Evolutionary conservation across 2,888 invertebrate genomes (phyloP).

Genomic region (Noctua janthe): DNA sequence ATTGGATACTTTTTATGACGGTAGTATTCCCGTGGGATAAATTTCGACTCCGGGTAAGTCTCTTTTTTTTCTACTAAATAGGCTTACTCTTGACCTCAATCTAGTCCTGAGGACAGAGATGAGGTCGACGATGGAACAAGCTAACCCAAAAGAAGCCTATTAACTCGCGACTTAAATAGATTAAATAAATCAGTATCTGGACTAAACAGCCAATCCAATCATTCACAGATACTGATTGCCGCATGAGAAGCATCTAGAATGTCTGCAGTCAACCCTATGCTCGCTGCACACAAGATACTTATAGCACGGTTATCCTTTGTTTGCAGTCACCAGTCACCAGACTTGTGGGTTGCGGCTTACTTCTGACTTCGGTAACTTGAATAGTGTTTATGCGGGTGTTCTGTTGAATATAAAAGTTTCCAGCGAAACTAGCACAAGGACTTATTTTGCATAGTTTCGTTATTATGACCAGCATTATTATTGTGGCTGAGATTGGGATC

Average conservation of each 20-base stretch:
- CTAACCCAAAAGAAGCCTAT: too few relatives aligned
- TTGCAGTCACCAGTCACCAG: constrained; percentile 44
- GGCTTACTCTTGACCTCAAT: too few relatives aligned
- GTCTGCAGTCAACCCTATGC: constrained; percentile 39
- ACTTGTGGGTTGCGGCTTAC: constrained; percentile 47
- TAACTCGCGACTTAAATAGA: too few relatives aligned
- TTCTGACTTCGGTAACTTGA: constrained; percentile 35
- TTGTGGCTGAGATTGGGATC: constrained; percentile 46
- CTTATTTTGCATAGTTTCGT: constrained; percentile 48
- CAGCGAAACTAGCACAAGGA: constrained; percentile 55
- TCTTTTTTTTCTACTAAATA: too few relatives aligned
- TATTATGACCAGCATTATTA: constrained; percentile 43
- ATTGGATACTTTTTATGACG: neutral
- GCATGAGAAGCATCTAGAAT: neutral
- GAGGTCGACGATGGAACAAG: too few relatives aligned
- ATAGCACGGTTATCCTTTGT: constrained; percentile 53
- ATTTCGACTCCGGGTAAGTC: neutral
- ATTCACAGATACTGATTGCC: neutral
- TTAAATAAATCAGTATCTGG: neutral
- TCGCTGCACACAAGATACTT: constrained; percentile 36
- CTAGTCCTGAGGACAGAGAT: too few relatives aligned
- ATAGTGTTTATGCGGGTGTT: constrained; percentile 49
- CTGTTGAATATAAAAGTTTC: constrained; percentile 32
- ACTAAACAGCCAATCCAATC: neutral
- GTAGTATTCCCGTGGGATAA: neutral